Percentiles rank a stretch among this genome's conserved stretches.
phyloP scores from a whole-genome alignment of 2,888 invertebrate species.

The Myopa testacea region DNA sequence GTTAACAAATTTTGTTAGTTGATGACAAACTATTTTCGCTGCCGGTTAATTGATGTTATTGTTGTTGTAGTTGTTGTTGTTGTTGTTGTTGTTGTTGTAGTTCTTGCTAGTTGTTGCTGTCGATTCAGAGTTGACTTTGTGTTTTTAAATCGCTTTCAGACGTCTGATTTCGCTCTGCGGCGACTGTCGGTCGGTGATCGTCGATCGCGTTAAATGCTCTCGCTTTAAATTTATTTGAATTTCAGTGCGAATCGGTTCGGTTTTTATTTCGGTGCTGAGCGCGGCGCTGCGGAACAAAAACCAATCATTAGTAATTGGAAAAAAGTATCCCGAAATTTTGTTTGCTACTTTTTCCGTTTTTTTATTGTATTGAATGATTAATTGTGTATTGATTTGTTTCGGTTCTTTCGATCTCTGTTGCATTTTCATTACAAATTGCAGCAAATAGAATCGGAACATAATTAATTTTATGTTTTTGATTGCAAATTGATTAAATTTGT shows the following conservation, averaged over 20 bases:
- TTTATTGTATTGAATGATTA: no score
- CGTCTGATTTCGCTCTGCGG: not conserved
- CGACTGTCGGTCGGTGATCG: constrained; percentile 27
- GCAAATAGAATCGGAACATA: no score
- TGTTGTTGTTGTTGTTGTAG: not conserved
- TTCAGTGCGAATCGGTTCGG: constrained; percentile 37
- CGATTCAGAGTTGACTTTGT: not conserved
- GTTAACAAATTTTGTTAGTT: not conserved
- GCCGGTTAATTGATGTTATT: constrained; percentile 15
- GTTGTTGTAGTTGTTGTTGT: constrained; percentile 15
- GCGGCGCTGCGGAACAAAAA: constrained; percentile 1
- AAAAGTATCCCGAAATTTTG: not conserved
- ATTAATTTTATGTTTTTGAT: no score
- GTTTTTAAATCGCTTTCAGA: constrained; percentile 6
- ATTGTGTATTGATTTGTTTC: no score
- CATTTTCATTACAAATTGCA: no score
- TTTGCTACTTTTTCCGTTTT: not conserved
- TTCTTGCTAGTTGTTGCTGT: no score
- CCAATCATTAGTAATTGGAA: constrained; percentile 10
- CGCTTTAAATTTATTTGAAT: constrained; percentile 41
- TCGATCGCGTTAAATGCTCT: constrained; percentile 30
- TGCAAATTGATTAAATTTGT: no score
- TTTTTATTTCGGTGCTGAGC: constrained; percentile 25
- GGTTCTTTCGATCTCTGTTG: no score
- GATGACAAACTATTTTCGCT: constrained; percentile 25